Evolutionary conservation across 2,797 vertebrate species (phyloP).

Genomic region (Sitta carolinensis): DNA sequence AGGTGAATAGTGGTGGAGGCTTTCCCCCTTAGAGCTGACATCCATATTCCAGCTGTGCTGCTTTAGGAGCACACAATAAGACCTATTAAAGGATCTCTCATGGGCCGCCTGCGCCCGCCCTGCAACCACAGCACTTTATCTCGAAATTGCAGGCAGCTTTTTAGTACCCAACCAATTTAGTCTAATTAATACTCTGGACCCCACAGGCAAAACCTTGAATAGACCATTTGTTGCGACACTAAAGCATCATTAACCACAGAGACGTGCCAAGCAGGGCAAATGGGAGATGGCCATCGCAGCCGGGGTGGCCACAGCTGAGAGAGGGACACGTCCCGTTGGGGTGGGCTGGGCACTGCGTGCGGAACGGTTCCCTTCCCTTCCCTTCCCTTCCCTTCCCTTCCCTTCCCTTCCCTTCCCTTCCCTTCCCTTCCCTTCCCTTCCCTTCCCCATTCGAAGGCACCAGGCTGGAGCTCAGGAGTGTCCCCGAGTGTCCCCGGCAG

Average conservation of each 20-base stretch:
- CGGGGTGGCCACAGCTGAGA: neutral
- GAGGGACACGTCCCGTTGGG: neutral
- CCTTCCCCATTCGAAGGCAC: too few species aligned
- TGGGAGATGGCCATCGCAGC: neutral
- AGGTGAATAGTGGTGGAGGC: neutral
- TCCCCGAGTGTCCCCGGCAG: too few species aligned
- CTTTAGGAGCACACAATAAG: slow-evolving; percentile 36
- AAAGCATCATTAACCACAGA: neutral
- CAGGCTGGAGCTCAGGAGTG: too few species aligned
- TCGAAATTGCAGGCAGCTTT: slow-evolving; percentile 60
- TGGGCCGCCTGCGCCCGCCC: neutral
- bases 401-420: too few species aligned
- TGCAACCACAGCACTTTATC: slow-evolving; percentile 33
- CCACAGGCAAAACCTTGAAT: slow-evolving; percentile 49
- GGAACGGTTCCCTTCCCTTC: too few species aligned
- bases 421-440: neutral
- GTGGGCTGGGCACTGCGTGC: neutral
- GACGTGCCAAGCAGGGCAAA: neutral
- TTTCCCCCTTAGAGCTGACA: neutral
- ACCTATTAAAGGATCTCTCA: slow-evolving; percentile 2
- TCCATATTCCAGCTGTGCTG: neutral
- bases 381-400: too few species aligned
- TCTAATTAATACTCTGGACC: slow-evolving; percentile 49
- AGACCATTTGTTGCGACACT: neutral
- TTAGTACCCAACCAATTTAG: slow-evolving; percentile 42